Percentiles rank a stretch among this genome's conserved stretches.
Conservation (phyloP, 2,888 invertebrate genomes). For the Empis livida region DNA sequence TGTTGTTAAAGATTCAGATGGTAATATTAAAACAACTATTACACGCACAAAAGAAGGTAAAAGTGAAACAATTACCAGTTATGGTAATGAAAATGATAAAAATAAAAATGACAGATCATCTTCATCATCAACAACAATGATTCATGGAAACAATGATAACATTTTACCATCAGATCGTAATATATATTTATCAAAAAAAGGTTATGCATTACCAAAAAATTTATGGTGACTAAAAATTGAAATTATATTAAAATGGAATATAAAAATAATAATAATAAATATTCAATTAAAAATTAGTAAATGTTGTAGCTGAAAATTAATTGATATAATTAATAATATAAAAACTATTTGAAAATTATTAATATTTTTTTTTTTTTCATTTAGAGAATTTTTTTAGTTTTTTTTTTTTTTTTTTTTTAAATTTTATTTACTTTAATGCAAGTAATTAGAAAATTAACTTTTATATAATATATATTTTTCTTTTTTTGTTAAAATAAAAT, state of each 20-base stretch:
- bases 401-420: too few relatives aligned
- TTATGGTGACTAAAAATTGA: constrained; percentile 36
- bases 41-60: constrained; percentile 33
- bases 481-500: too few relatives aligned
- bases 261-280: not conserved
- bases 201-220: constrained; percentile 35
- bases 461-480: too few relatives aligned
- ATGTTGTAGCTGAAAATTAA: constrained; percentile 1
- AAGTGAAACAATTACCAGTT: constrained; percentile 27
- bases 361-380: too few relatives aligned
- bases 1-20: constrained; percentile 42
- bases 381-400: too few relatives aligned
- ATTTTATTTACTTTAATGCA: too few relatives aligned
- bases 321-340: not conserved
- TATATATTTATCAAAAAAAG: constrained; percentile 33
- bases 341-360: too few relatives aligned
- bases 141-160: constrained; percentile 4
- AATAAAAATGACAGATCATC: constrained; percentile 1
- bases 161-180: constrained; percentile 24
- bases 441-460: too few relatives aligned
- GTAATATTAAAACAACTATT: constrained; percentile 45
- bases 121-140: constrained; percentile 2
- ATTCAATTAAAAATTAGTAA: not conserved
- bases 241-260: constrained; percentile 6
- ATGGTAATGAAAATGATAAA: constrained; percentile 14